Base-by-base conservation (phyloP, 2,797 vertebrate species). In the Gadopsis marmoratus region DNA sequence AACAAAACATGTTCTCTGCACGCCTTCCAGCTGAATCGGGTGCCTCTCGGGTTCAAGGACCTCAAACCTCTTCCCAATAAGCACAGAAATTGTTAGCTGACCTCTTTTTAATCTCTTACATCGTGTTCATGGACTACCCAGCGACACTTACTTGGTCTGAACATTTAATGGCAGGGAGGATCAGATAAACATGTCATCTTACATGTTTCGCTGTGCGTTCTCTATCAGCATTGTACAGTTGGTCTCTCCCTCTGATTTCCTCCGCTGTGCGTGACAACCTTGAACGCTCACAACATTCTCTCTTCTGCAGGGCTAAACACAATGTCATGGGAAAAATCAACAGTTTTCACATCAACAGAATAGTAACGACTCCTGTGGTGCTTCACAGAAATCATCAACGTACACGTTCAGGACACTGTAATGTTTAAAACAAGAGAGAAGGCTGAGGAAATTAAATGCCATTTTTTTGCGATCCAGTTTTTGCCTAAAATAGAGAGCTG, bases 401-500 rank as follows among this genome's bases (percentile, higher is more conserved):
- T 4, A 41, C 26, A 45, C 50, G 26, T 59, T 63, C n/a, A 53
- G 67, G 67, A 58, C 43, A 7, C 33, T 37, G 16, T 56, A 8
- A 53, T 45, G 43, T 54, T 45, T 41, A 66, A 60, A 43, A 73
- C 7, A 33, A 43, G 33, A 39, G 16, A 33, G n/a, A 26, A 19
- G 26, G 21, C n/a, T 23, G 45, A 33, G 19, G 17, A 67, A 60
- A 56, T 71, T 39, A 6, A 5, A 29, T 71, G n/a, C 0, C 19
- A 4, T 56, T 51, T 62, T 37, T 62, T 37, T 76, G 6, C n/a
- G 39, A 47, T 66, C 35, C 13, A 45, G 10, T 43, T 65, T 73
- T 73, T 66, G 69, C 59, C 62, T 56, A 60, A 79, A 86, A 73
- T 73, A 81, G 47, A 66, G 48, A 74, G 31, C 54, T 68, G 76